Base-by-base conservation (phyloP, 2,888 invertebrate species). In the Drosophila kokeensis region DNA sequence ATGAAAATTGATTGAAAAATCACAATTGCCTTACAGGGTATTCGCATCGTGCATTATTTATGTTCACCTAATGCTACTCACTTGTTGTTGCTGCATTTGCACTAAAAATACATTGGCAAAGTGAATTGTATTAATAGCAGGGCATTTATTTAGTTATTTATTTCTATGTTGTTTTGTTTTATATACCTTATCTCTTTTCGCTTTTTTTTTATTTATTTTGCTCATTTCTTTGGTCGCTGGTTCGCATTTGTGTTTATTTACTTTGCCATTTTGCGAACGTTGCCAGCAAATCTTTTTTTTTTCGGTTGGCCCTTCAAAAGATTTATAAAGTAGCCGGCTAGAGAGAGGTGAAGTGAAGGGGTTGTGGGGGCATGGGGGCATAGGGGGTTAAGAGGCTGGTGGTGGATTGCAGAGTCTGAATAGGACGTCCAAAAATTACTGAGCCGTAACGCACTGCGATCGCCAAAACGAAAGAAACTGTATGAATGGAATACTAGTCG, bases 71-170 rank as follows among this genome's bases (percentile, higher is more conserved):
- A 24, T n/a, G 55, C 55, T 49, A 68, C 69, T 76, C 70, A 67
- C 72, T 82, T 76, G 72, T 82, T 83, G 78, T 78, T 82, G 73
- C 73, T 70, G 69, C 70, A 60, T 70, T 79, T 72, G 52, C 69
- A 84, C 87, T 82, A 89, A 87, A 91, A 91, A 91, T 91, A 90
- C 89, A 79, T 89, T 89, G 83, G 89, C 91, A 91, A 90, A 91
- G 90, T 83, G 89, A 91, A 90, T 91, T 87, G 82, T 91, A 91
- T 91, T 91, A 91, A 91, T 91, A 91, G 91, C 89, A 79, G 83
- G 81, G 87, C 88, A 90, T 91, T 91, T 87, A 89, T 80, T 86
- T 89, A 86, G 87, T 89, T 87, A 82, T 84, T 89, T 87, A 75
- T 82, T 83, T 81, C 81, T 72, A 70, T 77, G 79, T 79, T 76